Conservation (phyloP, 2,888 invertebrate species). For the Melanostoma mellinum region DNA sequence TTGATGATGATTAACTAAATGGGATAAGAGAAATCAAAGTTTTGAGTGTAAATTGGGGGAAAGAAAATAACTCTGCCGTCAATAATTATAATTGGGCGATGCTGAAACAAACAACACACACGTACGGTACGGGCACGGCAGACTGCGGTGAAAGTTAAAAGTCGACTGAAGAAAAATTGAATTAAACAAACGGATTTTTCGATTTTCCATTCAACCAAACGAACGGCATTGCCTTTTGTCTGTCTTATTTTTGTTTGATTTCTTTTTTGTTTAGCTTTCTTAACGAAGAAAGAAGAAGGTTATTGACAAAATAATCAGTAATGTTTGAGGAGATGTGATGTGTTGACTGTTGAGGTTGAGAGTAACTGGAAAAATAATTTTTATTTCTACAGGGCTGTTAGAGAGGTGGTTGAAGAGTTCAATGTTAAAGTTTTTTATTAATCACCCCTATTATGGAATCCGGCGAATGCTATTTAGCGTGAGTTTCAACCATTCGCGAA, state of each 20-base stretch:
- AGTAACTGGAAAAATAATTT: not conserved
- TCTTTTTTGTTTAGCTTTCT: constrained; percentile 46
- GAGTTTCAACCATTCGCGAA: too few species aligned
- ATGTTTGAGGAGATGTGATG: constrained; percentile 8
- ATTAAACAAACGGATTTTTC: constrained; percentile 49
- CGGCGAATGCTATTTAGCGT: too few species aligned
- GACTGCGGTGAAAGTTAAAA: constrained; percentile 64
- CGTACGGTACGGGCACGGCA: not conserved
- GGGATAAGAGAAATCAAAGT: not conserved
- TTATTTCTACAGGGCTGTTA: not conserved
- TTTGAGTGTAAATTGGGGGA: not conserved
- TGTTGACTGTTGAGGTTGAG: not conserved
- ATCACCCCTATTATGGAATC: too few species aligned
- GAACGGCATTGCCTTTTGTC: constrained; percentile 54
- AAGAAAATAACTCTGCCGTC: constrained; percentile 5
- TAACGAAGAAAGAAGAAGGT: constrained; percentile 50
- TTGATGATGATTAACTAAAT: not conserved
- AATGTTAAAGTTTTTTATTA: too few species aligned
- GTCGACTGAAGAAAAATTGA: constrained; percentile 61
- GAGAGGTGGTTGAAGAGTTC: not conserved
- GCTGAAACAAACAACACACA: constrained; percentile 21
- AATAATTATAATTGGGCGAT: not conserved
- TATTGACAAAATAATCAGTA: not conserved
- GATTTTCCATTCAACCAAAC: constrained; percentile 53
- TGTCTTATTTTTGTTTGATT: constrained; percentile 49